Base-by-base conservation (phyloP, 1,140 invertebrate species). In the Mesaphorura yosii region DNA sequence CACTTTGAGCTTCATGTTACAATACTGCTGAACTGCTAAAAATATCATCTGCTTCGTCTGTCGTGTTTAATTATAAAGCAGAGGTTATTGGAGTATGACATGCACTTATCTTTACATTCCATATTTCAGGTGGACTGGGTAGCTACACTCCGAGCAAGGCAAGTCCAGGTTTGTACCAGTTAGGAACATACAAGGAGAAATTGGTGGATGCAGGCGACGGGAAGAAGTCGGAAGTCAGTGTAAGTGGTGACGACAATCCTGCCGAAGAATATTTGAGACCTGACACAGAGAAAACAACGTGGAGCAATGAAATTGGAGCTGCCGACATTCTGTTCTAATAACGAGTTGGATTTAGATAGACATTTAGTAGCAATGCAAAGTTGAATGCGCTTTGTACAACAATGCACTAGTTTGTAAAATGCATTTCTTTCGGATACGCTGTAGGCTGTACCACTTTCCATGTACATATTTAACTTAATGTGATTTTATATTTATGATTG, bases 181-280 rank as follows among this genome's bases (percentile, higher is more conserved):
- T 63, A 12, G 61, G 61, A 49, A 49, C 41, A 10, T 62, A 58
- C 29, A 48, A 17, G 10, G 48, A 48, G n/a, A 48, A 37, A 27
- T 26, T 46, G 12, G 28, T 45, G 14, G 53, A 41, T 28, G 27
- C 55, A 20, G 26, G 26, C 20, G 37, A 34, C 7, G 40, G 48
- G 25, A 51, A 38, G 3, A 56, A 29, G 55, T 39, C 34, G 22
- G 15, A 40, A 25, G n/a, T 25, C 4, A 41, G 48, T 15, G 34
- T 51, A 27, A 42, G 53, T 26, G n/a, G n/a, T 28, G 40, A 22
- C n/a, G 39, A 23, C n/a, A 52, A 59, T 23, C 25, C 53, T 19
- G 59, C 58, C 25, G 61, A 63, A 39, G 61, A 63, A 25, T 59
- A 63, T 40, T 51, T 63, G 28, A 63, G 59, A 44, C 61, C 61